These are phyloP conservation scores for Anabas testudineus DNA, from an alignment of 2,797 vertebrate species.

Conservation along the genomic window DNA sequence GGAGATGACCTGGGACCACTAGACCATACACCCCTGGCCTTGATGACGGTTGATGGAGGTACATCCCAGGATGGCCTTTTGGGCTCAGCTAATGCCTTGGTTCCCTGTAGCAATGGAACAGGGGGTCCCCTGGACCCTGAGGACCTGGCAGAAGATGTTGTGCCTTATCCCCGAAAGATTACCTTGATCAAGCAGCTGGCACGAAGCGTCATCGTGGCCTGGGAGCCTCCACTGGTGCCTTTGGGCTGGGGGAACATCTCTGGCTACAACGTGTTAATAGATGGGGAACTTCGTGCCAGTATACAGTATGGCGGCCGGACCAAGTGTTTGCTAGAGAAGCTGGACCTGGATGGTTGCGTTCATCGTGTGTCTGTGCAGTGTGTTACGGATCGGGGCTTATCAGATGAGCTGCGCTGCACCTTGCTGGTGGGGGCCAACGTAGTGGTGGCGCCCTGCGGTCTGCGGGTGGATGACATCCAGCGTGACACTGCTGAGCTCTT, in stretches of 20 bases:
- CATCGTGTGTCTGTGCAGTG: conserved; percentile 94
- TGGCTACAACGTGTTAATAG: conserved; percentile 94
- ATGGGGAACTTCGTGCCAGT: conserved; percentile 90
- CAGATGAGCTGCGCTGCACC: conserved; percentile 94
- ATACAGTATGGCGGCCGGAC: conserved; percentile 87
- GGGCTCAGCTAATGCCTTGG: conserved; percentile 72
- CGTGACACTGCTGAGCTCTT: conserved; percentile 94
- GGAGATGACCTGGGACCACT: conserved; percentile 87
- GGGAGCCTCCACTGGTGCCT: conserved; percentile 93
- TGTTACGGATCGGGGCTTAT: conserved; percentile 88
- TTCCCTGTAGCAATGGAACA: conserved; percentile 87
- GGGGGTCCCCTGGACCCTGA: conserved; percentile 85
- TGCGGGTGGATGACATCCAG: conserved; percentile 92
- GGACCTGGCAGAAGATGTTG: conserved; percentile 92
- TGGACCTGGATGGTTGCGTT: conserved; percentile 90
- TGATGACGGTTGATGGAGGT: conserved; percentile 78
- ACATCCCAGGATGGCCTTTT: conserved; percentile 74
- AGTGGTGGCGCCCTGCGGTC: conserved; percentile 92
- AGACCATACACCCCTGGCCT: conserved; percentile 78
- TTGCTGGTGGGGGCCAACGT: conserved; percentile 94
- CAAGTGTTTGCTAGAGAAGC: conserved; percentile 95
- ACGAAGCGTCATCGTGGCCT: conserved; percentile 97
- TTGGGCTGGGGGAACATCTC: conserved; percentile 92
- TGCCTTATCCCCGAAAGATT: conserved; percentile 98
- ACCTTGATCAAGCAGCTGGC: conserved; percentile 98